These are phyloP conservation scores for Clostera curtula DNA, from an alignment of 2,888 invertebrate species.

Conservation along the genomic window DNA sequence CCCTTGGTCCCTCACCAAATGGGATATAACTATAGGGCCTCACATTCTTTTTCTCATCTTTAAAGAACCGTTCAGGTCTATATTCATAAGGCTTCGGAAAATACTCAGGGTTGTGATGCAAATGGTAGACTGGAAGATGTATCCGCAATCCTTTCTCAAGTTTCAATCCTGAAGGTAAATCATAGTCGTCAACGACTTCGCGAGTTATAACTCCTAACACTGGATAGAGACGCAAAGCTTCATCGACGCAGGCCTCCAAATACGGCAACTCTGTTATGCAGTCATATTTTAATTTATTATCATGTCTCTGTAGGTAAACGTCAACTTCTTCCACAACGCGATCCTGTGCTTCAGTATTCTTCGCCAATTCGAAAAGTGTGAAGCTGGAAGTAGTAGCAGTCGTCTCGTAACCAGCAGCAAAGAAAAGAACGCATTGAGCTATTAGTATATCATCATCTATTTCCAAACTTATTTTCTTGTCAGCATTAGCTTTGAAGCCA, in stretches of 20 bases:
- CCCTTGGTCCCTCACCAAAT: constrained; percentile 53
- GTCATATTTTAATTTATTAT: constrained; percentile 31
- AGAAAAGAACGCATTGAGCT: constrained; percentile 70
- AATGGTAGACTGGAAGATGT: constrained; percentile 43
- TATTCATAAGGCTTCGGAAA: constrained; percentile 46
- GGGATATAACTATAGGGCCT: constrained; percentile 47
- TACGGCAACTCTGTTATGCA: constrained; percentile 33
- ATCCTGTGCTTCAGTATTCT: constrained; percentile 28
- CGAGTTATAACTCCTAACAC: constrained; percentile 38
- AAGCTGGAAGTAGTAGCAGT: constrained; percentile 33
- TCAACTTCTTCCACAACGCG: constrained; percentile 35
- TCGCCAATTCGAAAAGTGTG: constrained; percentile 39
- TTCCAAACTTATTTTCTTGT: constrained; percentile 27
- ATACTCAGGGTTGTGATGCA: constrained; percentile 40
- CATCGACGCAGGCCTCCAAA: constrained; percentile 38
- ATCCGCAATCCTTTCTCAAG: constrained; percentile 42
- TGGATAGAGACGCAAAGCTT: constrained; percentile 45
- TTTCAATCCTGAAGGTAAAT: constrained; percentile 35
- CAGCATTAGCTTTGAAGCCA: constrained; percentile 26
- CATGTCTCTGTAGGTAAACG: constrained; percentile 24
- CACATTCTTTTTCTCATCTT: constrained; percentile 32
- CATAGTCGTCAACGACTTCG: constrained; percentile 44
- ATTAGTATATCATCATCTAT: constrained; percentile 58
- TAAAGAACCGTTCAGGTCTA: constrained; percentile 44
- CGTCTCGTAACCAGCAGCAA: constrained; percentile 46